Evolutionary conservation across 2,888 invertebrate species (phyloP), one percentile per base, ranked within the genome.

Genomic region (Caenorhabditis virilis): DNA sequence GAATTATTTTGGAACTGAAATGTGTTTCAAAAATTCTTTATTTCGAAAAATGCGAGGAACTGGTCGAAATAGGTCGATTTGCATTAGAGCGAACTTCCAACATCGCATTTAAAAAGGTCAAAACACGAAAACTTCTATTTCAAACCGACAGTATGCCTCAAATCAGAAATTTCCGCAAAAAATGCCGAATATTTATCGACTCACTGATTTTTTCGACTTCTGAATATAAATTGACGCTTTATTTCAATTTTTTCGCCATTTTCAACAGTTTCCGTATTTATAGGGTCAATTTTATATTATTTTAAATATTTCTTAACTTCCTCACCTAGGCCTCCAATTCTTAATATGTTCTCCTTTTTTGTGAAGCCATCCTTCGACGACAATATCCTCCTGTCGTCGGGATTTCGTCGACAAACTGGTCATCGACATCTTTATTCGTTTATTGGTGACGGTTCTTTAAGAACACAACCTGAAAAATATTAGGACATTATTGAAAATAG

Each of bases 341-440:
- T 93, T 92, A 79, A 98, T 95, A 86, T 97, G 97, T 86, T 98
- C 98, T 59, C 97, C 89, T 84, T 95, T 89, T 87, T 95, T 95
- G 86, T 89, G 91, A 61, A 95, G 88, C 92, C 93, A 95, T 76
- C 95, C 95, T 86, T 95, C 93, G 86, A 93, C 93, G 67, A 94
- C 90, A 80, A 95, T 72, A 47, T 79, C 79, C 56, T 77, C 76
- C 11, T 27, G 68, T 27, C 35, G 43, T 41, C 76, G 60, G n/a
- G 63, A 67, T 25, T 66, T 63, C 51, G 62, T 62, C 36, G 73
- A 70, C 36, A 76, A 49, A 22, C 62, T 62, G 33, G 73, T 72
- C 73, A 76, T 74, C 45, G 76, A 76, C 73, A 76, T 76, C 15
- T n/a, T n/a, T n/a, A n/a, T n/a, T n/a, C n/a, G n/a, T n/a, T n/a